phyloP scores from a whole-genome alignment of 2,797 vertebrate genomes.

The Cuniculus paca region DNA sequence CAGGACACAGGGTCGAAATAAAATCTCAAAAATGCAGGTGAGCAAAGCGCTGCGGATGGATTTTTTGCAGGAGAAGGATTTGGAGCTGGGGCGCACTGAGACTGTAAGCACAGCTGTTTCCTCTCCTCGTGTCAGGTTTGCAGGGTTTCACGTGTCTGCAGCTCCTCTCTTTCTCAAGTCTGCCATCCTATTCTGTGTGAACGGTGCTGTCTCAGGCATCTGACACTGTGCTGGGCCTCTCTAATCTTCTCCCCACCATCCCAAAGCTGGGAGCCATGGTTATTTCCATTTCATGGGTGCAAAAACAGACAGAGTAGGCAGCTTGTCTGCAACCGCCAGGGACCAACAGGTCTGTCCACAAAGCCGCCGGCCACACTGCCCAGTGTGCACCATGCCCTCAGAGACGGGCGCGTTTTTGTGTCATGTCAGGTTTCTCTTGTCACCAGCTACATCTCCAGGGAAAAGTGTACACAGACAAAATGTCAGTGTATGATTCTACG shows the following conservation, averaged over 20 bases:
- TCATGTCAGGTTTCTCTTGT: background rate
- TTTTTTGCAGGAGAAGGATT: background rate
- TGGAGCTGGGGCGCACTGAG: background rate
- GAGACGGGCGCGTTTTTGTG: background rate
- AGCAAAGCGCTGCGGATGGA: background rate
- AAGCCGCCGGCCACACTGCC: background rate
- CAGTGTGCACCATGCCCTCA: background rate
- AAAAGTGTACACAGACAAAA: conserved; percentile 1
- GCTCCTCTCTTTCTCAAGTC: background rate
- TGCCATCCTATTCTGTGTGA: background rate
- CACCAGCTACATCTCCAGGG: background rate
- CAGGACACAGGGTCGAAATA: background rate
- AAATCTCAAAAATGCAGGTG: conserved; percentile 4
- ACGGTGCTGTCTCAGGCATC: background rate
- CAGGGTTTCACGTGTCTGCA: background rate
- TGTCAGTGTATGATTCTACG: background rate
- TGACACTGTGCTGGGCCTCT: background rate
- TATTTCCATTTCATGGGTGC: conserved; percentile 7
- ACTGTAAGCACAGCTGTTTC: background rate
- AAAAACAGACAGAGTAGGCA: background rate
- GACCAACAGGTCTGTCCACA: background rate
- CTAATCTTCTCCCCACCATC: background rate
- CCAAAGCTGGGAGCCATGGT: background rate
- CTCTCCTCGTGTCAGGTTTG: background rate
- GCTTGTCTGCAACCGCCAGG: background rate